Conservation (phyloP, 2,797 vertebrate genomes). For the Myotis vivesi region DNA sequence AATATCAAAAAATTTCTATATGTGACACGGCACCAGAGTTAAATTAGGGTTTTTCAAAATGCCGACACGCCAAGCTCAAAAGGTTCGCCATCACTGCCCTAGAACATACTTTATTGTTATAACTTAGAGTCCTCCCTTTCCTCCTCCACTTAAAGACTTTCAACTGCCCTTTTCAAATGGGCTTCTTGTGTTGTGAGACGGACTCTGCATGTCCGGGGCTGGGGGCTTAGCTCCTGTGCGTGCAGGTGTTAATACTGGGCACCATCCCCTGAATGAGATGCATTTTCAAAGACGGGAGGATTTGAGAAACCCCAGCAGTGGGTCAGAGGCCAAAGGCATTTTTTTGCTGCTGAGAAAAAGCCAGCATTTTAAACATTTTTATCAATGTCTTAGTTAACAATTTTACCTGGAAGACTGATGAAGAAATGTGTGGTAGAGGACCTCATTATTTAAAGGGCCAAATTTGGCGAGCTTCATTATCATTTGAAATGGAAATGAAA, state of each 20-base stretch:
- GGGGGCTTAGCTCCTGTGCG: background rate
- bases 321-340: constrained; percentile 62
- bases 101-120: too few relatives aligned
- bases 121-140: background rate
- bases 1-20: too few relatives aligned
- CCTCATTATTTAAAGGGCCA: constrained; percentile 71
- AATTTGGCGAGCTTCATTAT: constrained; percentile 52
- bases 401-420: constrained; percentile 73
- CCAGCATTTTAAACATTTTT: constrained; percentile 76
- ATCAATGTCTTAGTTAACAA: constrained; percentile 67
- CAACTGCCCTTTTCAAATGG: background rate
- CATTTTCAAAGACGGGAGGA: constrained; percentile 62
- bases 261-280: constrained; percentile 4
- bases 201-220: fast-evolving
- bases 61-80: too few relatives aligned
- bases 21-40: too few relatives aligned
- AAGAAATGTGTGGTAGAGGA: constrained; percentile 60
- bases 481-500: constrained; percentile 74
- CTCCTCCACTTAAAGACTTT: background rate
- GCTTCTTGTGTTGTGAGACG: background rate
- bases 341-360: constrained; percentile 74
- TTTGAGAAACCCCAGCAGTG: constrained; percentile 64
- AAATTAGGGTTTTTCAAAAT: too few relatives aligned
- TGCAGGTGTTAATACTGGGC: fast-evolving
- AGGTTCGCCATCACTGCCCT: too few relatives aligned